Evolutionary conservation across 2,113 vertebrate genomes (phyloP).

Genomic region (Heloderma charlesbogerti): DNA sequence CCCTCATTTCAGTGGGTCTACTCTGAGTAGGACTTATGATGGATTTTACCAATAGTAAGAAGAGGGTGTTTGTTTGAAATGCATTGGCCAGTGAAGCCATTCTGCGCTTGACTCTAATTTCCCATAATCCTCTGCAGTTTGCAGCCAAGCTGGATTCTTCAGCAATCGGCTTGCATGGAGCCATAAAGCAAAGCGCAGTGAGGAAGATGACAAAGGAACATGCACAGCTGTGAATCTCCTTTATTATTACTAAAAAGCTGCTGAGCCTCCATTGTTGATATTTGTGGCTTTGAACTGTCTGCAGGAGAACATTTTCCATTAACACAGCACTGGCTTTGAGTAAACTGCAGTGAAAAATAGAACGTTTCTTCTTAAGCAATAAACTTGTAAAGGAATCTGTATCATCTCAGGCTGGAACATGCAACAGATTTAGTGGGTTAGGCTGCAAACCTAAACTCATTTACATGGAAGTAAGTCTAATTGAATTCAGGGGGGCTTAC

Average conservation of each 20-base stretch:
- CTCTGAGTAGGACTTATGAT: no score
- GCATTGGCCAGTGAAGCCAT: background rate
- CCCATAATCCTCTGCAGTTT: background rate
- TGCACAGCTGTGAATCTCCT: background rate
- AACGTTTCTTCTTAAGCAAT: conserved; percentile 5
- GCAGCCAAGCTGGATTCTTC: background rate
- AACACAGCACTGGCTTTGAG: background rate
- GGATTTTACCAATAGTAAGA: background rate
- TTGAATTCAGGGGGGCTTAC: background rate
- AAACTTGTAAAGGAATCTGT: conserved; percentile 3
- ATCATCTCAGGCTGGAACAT: background rate
- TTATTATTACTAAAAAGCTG: conserved; percentile 29
- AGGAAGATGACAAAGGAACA: background rate
- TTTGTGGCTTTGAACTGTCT: conserved; percentile 28
- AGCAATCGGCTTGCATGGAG: background rate
- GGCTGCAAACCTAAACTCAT: no score
- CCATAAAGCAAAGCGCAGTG: conserved; percentile 2
- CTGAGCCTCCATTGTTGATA: conserved; percentile 19
- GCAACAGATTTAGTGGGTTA: background rate
- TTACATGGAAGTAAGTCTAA: background rate
- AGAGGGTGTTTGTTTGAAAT: background rate
- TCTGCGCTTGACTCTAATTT: background rate
- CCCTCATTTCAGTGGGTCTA: no score
- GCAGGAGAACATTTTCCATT: conserved; percentile 4
- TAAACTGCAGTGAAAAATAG: conserved; percentile 10